A percentile compares a stretch with the other conserved stretches of the same genome.
phyloP scores from a whole-genome alignment of 1,140 invertebrate genomes.

The Leptinotarsa defecta region DNA sequence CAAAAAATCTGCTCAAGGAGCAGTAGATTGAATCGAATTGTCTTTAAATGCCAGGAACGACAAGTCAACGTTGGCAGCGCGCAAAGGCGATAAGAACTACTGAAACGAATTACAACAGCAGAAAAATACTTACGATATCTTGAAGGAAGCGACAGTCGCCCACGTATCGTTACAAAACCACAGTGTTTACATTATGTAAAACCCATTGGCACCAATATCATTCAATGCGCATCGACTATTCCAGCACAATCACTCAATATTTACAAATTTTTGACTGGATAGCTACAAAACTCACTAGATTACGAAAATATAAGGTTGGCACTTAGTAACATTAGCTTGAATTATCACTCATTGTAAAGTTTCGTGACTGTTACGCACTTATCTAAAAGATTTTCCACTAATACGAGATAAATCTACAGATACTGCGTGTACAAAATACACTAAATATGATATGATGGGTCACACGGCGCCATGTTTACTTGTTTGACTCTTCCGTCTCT shows the following conservation, averaged over 20 bases:
- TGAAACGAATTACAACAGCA: neutral
- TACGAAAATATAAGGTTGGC: constrained; percentile 34
- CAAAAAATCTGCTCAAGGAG: constrained; percentile 46
- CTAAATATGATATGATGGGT: constrained; percentile 55
- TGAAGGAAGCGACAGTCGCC: constrained; percentile 36
- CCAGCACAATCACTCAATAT: constrained; percentile 22
- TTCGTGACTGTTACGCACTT: constrained; percentile 36
- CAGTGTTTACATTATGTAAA: constrained; percentile 46
- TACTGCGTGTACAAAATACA: constrained; percentile 49
- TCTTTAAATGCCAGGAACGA: constrained; percentile 2
- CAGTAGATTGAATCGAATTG: constrained; percentile 26
- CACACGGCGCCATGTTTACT: constrained; percentile 55
- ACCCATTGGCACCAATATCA: constrained; percentile 22
- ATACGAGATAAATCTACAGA: constrained; percentile 48
- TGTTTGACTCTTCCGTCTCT: constrained; percentile 40
- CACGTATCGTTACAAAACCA: constrained; percentile 34
- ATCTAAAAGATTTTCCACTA: constrained; percentile 39
- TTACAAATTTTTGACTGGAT: constrained; percentile 11
- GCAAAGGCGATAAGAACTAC: neutral
- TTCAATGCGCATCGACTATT: constrained; percentile 14
- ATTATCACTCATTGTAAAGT: constrained; percentile 38
- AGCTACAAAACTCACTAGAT: constrained; percentile 26
- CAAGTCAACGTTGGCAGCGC: constrained; percentile 24
- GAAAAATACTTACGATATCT: constrained; percentile 33
- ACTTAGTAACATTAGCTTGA: constrained; percentile 37